A percentile compares a stretch with the other conserved stretches of the same genome.
phyloP scores from a whole-genome alignment of 2,888 invertebrate genomes.

The Parnassius glacialis region DNA sequence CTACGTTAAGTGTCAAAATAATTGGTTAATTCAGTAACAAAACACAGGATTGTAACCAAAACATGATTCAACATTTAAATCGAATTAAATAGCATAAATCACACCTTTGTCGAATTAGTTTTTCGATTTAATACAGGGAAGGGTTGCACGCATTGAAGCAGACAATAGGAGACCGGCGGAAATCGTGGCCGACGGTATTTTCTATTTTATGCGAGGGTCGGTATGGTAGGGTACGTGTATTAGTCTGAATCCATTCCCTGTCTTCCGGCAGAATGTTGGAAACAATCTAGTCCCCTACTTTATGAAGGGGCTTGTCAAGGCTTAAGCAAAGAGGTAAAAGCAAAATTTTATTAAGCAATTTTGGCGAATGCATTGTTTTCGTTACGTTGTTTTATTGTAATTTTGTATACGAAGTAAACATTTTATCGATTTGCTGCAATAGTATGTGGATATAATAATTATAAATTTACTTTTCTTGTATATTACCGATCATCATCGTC shows the following conservation, averaged over 20 bases:
- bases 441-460: not conserved
- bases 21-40: conserved; percentile 4
- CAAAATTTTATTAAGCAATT: conserved; percentile 22
- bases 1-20: not conserved
- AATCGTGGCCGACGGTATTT: conserved; percentile 68
- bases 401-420: too few relatives aligned
- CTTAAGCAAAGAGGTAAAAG: conserved; percentile 31
- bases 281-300: conserved; percentile 67
- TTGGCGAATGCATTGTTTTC: conserved; percentile 3
- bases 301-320: conserved; percentile 54
- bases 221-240: conserved; percentile 57
- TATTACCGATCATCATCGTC: not conserved
- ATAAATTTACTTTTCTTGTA: not conserved
- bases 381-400: not conserved
- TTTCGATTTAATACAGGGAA: conserved; percentile 55
- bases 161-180: conserved; percentile 66
- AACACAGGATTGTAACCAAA: not conserved
- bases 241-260: conserved; percentile 71
- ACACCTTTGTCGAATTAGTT: conserved; percentile 55
- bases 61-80: conserved; percentile 9
- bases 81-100: conserved; percentile 40
- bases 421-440: too few relatives aligned
- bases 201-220: conserved; percentile 70
- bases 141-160: conserved; percentile 68
- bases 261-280: conserved; percentile 66